Evolutionary conservation across 2,113 vertebrate species (phyloP).

Genomic region (Anthoscopus minutus): DNA sequence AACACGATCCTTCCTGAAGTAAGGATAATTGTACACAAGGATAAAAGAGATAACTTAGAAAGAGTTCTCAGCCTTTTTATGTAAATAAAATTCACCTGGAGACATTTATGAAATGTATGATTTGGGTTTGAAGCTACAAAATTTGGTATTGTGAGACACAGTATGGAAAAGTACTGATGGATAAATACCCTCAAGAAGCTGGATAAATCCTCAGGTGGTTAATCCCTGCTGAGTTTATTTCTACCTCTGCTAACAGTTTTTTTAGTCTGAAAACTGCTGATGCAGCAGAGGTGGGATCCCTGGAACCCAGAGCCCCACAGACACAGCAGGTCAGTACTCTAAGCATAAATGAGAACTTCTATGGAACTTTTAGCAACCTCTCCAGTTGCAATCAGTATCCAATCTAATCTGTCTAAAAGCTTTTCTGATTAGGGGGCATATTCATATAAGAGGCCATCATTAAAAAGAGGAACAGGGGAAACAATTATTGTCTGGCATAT

Average conservation of each 20-base stretch:
- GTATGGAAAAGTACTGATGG: not conserved
- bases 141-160: not conserved
- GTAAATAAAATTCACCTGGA: not conserved
- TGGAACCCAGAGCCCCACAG: not conserved
- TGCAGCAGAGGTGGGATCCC: not conserved
- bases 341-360: not conserved
- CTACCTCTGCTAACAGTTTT: not conserved
- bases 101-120: not conserved
- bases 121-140: not conserved
- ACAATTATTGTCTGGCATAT: not conserved
- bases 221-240: not conserved
- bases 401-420: slow-evolving; percentile 26
- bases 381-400: not conserved
- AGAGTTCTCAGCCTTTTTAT: not conserved
- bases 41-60: not conserved
- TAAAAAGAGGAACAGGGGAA: not conserved
- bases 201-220: not conserved
- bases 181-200: not conserved
- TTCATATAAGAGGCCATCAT: slow-evolving; percentile 16
- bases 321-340: not conserved
- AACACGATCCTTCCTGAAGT: not conserved
- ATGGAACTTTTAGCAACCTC: not conserved
- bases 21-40: not conserved
- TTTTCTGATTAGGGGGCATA: slow-evolving; percentile 40
- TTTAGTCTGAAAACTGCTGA: not conserved